Base-by-base conservation (phyloP, 1,140 invertebrate genomes). In the Caenorhabditis briggsae region DNA sequence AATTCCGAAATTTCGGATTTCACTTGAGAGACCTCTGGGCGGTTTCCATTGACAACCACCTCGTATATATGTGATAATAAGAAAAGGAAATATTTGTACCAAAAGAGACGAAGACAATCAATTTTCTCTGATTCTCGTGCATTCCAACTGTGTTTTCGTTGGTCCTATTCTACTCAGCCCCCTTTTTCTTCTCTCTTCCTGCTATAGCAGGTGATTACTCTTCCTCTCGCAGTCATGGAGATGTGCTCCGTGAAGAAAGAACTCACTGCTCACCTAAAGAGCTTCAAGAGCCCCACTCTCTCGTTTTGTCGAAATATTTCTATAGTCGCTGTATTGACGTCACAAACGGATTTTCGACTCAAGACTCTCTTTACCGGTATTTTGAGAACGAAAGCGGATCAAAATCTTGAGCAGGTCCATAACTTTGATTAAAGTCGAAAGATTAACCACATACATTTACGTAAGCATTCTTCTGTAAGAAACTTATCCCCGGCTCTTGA, bases 151-250 rank as follows among this genome's bases (percentile, higher is more conserved):
- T 74, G 46, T 46, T n/a, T 74, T 23, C 16, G 33, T 33, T 33
- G 33, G 33, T 18, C 41, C n/a, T 48, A 43, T 48, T n/a, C 43
- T 74, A 41, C 18, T 58, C 55, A 50, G 6, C 8, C 18, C 41
- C 53, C 58, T n/a, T 83, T 18, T 83, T 20, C 16, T 43, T 56
- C 23, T 58, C n/a, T 83, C 50, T 83, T 58, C 55, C 55, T 7
- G 11, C 78, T 53, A 25, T 83, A 84, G 83, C 83, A 74, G 65
- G 65, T 74, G 65, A 74, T 74, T 74, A 74, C 43, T 46, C n/a
- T 74, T 74, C 46, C 43, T 46, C n/a, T 74, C 65, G 65, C 41
- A 74, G 23, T 43, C 65, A 74, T 74, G 65, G 65, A 74, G 65
- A 74, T 74, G 41, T 74, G 65, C 65, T 64, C 59, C 12, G 59